Evolutionary conservation across 2,113 vertebrate genomes (phyloP).

Genomic region (Labeo rohita): DNA sequence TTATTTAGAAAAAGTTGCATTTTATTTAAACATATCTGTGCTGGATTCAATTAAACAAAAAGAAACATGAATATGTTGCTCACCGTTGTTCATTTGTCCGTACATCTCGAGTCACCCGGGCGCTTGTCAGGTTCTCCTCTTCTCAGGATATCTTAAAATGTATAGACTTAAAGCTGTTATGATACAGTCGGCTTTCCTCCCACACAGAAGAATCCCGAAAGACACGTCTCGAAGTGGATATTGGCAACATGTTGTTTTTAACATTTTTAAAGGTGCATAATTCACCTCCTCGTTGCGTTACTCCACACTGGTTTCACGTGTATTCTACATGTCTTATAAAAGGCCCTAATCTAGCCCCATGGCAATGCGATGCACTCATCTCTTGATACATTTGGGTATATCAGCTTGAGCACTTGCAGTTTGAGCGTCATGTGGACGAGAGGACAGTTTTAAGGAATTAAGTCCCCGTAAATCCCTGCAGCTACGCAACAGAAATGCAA

Average conservation of each 20-base stretch:
- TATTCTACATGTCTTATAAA: constrained; percentile 44
- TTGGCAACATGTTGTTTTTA: constrained; percentile 17
- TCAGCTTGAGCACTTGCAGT: constrained; percentile 61
- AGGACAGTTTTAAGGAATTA: constrained; percentile 76
- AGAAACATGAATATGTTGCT: constrained; percentile 19
- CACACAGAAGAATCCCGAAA: constrained; percentile 24
- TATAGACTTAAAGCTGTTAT: constrained; percentile 28
- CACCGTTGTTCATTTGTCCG: background rate
- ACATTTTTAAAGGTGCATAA: constrained; percentile 5
- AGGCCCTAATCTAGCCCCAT: constrained; percentile 52
- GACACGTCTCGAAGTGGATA: constrained; percentile 24
- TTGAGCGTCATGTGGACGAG: constrained; percentile 66
- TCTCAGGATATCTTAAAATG: constrained; percentile 11
- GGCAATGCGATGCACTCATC: constrained; percentile 56
- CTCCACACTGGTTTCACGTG: constrained; percentile 44
- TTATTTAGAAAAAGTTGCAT: background rate
- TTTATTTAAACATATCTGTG: background rate
- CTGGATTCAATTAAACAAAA: background rate
- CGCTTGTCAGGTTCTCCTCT: constrained; percentile 21
- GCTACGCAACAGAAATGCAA: constrained; percentile 70
- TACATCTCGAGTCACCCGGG: constrained; percentile 5
- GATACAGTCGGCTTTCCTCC: constrained; percentile 29
- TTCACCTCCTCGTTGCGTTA: constrained; percentile 36
- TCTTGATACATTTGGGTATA: constrained; percentile 39
- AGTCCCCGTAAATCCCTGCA: constrained; percentile 71